Conservation (phyloP, 2,888 invertebrate genomes). For the Anarsia innoxiella region DNA sequence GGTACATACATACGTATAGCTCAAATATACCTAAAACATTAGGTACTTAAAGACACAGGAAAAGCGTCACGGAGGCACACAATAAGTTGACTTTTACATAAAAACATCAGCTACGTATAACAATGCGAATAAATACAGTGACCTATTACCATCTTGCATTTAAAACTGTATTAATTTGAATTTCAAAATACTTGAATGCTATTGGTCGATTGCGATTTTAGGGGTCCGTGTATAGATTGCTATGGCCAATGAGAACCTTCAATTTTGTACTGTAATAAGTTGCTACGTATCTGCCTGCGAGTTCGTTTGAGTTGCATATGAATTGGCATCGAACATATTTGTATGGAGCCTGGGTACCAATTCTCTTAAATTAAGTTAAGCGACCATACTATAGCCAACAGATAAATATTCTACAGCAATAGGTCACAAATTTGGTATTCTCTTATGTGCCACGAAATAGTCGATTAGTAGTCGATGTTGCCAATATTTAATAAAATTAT, state of each 20-base stretch:
- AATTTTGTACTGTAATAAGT: neutral
- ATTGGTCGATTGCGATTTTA: constrained; percentile 31
- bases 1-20: neutral
- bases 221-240: no score
- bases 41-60: constrained; percentile 24
- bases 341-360: no score
- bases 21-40: no score
- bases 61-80: constrained; percentile 24
- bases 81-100: constrained; percentile 25
- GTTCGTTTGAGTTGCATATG: neutral
- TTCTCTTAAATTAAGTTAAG: no score
- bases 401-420: no score
- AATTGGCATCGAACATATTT: no score
- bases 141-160: constrained; percentile 67
- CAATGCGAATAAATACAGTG: constrained; percentile 58
- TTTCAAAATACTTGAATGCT: constrained; percentile 40
- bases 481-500: no score
- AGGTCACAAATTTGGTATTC: no score
- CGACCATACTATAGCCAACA: no score
- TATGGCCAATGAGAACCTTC: neutral
- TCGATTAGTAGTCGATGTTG: no score
- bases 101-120: constrained; percentile 29
- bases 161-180: constrained; percentile 62
- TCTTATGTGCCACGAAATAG: no score
- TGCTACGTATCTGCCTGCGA: neutral